phyloP scores from a whole-genome alignment of 2,113 vertebrate species.

The Rhipidura dahli region DNA sequence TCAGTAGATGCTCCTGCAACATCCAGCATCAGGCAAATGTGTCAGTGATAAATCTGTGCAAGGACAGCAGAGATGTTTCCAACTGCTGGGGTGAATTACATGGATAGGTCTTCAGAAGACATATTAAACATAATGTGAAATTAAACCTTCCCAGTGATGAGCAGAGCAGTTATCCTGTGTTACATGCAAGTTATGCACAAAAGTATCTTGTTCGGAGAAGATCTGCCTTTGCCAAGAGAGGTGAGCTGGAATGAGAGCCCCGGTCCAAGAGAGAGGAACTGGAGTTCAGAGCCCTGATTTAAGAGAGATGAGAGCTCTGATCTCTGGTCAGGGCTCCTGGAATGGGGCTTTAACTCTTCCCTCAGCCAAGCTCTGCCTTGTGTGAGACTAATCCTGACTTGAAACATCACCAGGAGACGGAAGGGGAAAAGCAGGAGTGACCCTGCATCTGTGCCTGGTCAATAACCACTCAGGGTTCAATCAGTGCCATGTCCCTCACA shows the following conservation, averaged over 20 bases:
- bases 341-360: not conserved
- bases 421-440: not conserved
- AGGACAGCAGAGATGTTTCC: not conserved
- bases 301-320: not conserved
- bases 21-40: not conserved
- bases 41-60: constrained; percentile 22
- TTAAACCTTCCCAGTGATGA: not conserved
- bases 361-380: not conserved
- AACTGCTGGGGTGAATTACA: not conserved
- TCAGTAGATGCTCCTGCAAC: not conserved
- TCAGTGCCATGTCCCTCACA: not conserved
- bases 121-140: not conserved
- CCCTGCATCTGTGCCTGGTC: not conserved
- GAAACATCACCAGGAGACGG: not conserved
- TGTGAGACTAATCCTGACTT: not conserved
- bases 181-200: not conserved
- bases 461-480: not conserved
- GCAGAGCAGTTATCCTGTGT: not conserved
- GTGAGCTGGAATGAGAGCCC: not conserved
- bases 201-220: not conserved
- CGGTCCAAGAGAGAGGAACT: not conserved
- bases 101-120: not conserved
- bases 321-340: not conserved
- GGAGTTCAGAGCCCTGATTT: not conserved
- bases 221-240: not conserved